Evolutionary conservation across 2,888 invertebrate species (phyloP).

Genomic region (Steromphala cineraria): DNA sequence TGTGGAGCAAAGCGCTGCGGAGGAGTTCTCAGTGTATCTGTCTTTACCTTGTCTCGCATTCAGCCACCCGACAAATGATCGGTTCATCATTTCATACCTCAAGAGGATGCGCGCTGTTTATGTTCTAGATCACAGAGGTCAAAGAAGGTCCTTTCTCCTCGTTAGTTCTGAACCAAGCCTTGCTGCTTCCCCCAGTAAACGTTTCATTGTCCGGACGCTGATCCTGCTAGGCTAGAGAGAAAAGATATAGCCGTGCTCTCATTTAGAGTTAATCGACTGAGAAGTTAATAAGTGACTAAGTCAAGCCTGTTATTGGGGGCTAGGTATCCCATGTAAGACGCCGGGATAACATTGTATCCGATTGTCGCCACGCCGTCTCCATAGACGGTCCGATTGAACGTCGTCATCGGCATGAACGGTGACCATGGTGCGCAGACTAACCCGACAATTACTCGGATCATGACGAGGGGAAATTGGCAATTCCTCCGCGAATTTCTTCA

Average conservation of each 20-base stretch:
- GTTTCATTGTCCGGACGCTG: neutral
- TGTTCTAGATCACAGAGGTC: neutral
- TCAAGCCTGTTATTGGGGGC: constrained; percentile 4
- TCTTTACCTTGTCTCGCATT: neutral
- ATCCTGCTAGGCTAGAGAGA: neutral
- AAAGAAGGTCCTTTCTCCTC: neutral
- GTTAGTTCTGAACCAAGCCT: neutral
- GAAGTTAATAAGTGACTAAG: constrained; percentile 6
- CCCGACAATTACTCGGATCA: constrained; percentile 1
- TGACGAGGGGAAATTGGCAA: neutral
- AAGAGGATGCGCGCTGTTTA: neutral
- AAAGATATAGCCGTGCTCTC: neutral
- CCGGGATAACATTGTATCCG: neutral
- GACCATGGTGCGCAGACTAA: neutral
- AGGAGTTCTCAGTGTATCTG: neutral
- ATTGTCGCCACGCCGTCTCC: neutral
- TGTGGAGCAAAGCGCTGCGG: neutral
- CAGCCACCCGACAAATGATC: neutral
- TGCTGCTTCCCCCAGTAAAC: neutral
- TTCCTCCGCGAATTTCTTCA: constrained; percentile 10
- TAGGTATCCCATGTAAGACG: neutral
- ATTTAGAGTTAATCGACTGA: neutral
- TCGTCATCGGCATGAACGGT: neutral
- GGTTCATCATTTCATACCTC: neutral
- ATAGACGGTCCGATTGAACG: neutral